Evolutionary conservation across 2,888 invertebrate genomes (phyloP).

Genomic region (Azorinus chamasolen): DNA sequence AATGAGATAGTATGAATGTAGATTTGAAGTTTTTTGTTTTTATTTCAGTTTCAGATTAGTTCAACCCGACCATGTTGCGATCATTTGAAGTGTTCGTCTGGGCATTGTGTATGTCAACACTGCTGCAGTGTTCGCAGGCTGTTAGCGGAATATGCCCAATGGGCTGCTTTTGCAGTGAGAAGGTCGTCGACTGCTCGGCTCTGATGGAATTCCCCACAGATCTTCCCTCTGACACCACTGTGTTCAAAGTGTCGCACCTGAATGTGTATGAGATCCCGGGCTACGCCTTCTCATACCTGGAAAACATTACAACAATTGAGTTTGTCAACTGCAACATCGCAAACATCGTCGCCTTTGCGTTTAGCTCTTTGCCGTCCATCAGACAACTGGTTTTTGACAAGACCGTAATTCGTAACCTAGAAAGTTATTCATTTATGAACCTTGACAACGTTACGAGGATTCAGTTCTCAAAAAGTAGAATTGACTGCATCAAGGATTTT

Average conservation of each 20-base stretch:
- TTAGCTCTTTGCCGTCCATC: conserved; percentile 28
- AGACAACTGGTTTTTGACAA: conserved; percentile 39
- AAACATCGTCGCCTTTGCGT: conserved; percentile 44
- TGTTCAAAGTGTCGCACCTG: conserved; percentile 34
- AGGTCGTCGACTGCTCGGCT: conserved; percentile 36
- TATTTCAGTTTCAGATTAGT: no score
- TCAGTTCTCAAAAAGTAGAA: conserved; percentile 37
- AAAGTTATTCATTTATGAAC: conserved; percentile 56
- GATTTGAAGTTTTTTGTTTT: no score
- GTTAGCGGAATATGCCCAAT: conserved; percentile 29
- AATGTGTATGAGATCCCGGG: conserved; percentile 51
- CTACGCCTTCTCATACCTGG: conserved; percentile 38
- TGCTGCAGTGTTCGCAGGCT: not conserved
- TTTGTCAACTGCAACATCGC: conserved; percentile 47
- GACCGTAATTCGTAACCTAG: conserved; percentile 47
- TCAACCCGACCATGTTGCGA: no score
- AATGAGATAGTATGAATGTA: no score
- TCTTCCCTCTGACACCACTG: conserved; percentile 33
- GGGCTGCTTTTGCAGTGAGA: conserved; percentile 43
- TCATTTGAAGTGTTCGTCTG: no score
- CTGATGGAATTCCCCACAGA: conserved; percentile 43
- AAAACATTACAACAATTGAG: conserved; percentile 42
- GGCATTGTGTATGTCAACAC: no score
- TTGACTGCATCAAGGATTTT: conserved; percentile 50
- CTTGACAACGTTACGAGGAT: conserved; percentile 29